phyloP scores from a whole-genome alignment of 2,888 invertebrate genomes.

The Tineola bisselliella region DNA sequence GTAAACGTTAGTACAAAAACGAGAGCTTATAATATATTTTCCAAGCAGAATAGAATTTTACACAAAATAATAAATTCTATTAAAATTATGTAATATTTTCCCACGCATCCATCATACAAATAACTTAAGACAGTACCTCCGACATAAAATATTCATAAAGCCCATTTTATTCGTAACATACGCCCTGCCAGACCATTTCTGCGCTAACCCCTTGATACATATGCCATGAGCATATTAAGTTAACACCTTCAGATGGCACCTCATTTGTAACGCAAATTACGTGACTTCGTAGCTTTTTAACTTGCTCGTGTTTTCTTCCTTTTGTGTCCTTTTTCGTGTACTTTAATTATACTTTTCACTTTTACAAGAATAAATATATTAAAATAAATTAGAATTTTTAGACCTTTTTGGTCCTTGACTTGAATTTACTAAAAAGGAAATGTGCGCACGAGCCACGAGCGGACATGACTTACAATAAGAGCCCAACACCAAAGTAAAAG shows the following conservation, averaged over 20 bases:
- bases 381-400: not conserved
- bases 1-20: too few species aligned
- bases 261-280: conserved; percentile 50
- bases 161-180: conserved; percentile 3
- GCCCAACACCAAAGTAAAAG: too few species aligned
- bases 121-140: conserved; percentile 8
- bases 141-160: conserved; percentile 12
- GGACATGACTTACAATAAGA: too few species aligned
- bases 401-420: not conserved
- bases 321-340: not conserved
- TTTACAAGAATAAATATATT: not conserved
- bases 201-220: not conserved
- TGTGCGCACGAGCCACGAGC: too few species aligned
- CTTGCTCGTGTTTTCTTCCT: conserved; percentile 1
- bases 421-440: too few species aligned
- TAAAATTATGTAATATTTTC: not conserved
- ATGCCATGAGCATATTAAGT: conserved; percentile 5
- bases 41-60: not conserved
- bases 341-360: not conserved
- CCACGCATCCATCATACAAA: conserved; percentile 5
- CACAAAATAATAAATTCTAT: not conserved
- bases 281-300: conserved; percentile 22
- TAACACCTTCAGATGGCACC: conserved; percentile 11
- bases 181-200: not conserved
- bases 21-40: not conserved